phyloP scores from a whole-genome alignment of 2,797 vertebrate species.

The Myioborus melanocephalus region DNA sequence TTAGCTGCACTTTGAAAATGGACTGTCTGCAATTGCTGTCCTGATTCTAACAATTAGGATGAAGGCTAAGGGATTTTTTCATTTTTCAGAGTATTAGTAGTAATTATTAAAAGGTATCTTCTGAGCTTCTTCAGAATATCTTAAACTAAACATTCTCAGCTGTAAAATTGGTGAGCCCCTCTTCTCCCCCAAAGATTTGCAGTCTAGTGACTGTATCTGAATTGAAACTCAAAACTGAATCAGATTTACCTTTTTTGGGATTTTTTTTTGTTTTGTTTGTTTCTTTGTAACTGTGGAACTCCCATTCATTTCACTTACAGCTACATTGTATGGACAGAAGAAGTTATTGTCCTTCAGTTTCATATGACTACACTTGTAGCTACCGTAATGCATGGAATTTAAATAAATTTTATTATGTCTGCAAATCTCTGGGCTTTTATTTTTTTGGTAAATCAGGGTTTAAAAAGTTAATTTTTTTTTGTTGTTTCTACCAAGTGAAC shows the following conservation, averaged over 20 bases:
- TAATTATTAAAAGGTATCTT: slow-evolving; percentile 20
- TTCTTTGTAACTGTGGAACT: slow-evolving; percentile 74
- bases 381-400: slow-evolving; percentile 78
- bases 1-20: slow-evolving; percentile 51
- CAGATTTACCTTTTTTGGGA: not conserved
- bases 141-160: slow-evolving; percentile 40
- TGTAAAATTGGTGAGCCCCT: slow-evolving; percentile 35
- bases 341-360: slow-evolving; percentile 73
- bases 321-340: slow-evolving; percentile 71
- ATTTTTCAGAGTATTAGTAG: slow-evolving; percentile 6
- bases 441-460: slow-evolving; percentile 57
- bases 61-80: slow-evolving; percentile 17
- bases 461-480: not conserved
- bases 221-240: slow-evolving; percentile 59
- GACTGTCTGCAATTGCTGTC: slow-evolving; percentile 38
- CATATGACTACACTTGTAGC: slow-evolving; percentile 73
- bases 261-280: slow-evolving; percentile 31
- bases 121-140: slow-evolving; percentile 54
- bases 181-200: slow-evolving; percentile 50
- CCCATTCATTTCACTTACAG: slow-evolving; percentile 72
- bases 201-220: slow-evolving; percentile 53
- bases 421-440: slow-evolving; percentile 76
- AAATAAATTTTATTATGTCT: slow-evolving; percentile 80
- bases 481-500: slow-evolving; percentile 3
- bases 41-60: slow-evolving; percentile 35